Percentiles rank a stretch among this genome's conserved stretches.
Conservation (phyloP, 1,140 invertebrate species). For the Pseudomyrmex flavicornis region DNA sequence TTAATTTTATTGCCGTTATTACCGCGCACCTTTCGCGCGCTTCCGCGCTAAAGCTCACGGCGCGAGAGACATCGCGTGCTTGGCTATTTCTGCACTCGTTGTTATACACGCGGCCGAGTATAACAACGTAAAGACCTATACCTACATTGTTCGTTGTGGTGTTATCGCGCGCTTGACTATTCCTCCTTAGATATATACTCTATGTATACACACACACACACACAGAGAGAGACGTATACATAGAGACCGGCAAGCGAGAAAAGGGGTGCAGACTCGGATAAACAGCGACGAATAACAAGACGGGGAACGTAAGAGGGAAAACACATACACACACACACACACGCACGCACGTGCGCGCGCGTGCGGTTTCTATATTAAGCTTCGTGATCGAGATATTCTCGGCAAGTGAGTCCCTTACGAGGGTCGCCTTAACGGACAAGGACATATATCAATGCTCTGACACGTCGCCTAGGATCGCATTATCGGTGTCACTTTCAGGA, state of each 20-base stretch:
- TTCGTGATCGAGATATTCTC: conserved; percentile 61
- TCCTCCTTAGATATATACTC: neutral
- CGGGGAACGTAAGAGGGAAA: conserved; percentile 6
- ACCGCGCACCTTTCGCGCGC: neutral
- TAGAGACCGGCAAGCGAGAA: too few species aligned
- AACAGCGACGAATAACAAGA: conserved; percentile 57
- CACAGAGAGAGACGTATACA: neutral
- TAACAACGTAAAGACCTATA: conserved; percentile 7
- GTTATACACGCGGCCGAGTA: neutral
- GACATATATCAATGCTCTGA: conserved; percentile 40
- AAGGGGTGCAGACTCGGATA: conserved; percentile 18
- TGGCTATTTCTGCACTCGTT: conserved; percentile 3
- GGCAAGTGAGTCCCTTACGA: conserved; percentile 26
- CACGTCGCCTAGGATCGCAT: conserved; percentile 59
- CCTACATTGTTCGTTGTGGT: neutral
- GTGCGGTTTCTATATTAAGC: conserved; percentile 51
- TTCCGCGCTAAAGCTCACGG: neutral
- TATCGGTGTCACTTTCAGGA: conserved; percentile 50
- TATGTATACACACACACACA: neutral
- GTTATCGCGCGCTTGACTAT: conserved; percentile 45
- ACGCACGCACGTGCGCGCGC: too few species aligned
- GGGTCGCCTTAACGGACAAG: conserved; percentile 37
- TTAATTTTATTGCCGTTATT: conserved; percentile 25
- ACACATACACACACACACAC: too few species aligned
- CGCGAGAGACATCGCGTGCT: neutral